Percentiles rank a stretch among this genome's conserved stretches.
These are phyloP conservation scores for Ophion costatus DNA, from an alignment of 2,888 invertebrate genomes.

Conservation along the genomic window DNA sequence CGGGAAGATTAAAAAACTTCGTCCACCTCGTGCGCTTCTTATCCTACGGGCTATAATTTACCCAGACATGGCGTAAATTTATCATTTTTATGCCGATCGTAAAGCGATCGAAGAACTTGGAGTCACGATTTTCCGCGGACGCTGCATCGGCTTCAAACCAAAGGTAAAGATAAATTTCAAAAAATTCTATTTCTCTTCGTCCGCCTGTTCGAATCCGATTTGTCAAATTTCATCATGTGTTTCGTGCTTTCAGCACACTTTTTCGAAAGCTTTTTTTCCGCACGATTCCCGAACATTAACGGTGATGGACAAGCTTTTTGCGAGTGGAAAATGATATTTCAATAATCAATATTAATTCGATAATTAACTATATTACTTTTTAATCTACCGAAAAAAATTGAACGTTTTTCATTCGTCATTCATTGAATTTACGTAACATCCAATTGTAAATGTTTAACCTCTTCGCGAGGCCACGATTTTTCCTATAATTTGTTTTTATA, in stretches of 20 bases:
- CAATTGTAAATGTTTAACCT: no score
- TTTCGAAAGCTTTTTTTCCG: constrained; percentile 3
- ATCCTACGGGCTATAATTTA: not conserved
- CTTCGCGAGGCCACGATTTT: no score
- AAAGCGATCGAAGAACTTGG: constrained; percentile 38
- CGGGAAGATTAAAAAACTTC: not conserved
- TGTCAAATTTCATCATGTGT: not conserved
- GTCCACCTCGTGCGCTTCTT: not conserved
- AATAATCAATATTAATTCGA: no score
- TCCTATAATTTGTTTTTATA: no score
- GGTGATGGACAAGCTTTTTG: no score
- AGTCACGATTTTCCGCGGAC: constrained; percentile 59
- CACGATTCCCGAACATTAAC: not conserved
- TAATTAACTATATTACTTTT: no score
- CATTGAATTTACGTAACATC: no score
- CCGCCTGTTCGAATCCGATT: not conserved
- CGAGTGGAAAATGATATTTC: no score
- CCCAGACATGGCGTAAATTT: constrained; percentile 2
- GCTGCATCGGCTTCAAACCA: constrained; percentile 44
- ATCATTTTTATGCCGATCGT: constrained; percentile 62
- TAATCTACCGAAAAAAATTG: no score
- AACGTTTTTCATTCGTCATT: no score
- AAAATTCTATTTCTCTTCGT: constrained; percentile 6
- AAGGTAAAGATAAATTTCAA: constrained; percentile 37
- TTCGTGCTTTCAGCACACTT: no score